Base-by-base conservation (phyloP, 2,797 vertebrate genomes). In the Chelonia mydas region DNA sequence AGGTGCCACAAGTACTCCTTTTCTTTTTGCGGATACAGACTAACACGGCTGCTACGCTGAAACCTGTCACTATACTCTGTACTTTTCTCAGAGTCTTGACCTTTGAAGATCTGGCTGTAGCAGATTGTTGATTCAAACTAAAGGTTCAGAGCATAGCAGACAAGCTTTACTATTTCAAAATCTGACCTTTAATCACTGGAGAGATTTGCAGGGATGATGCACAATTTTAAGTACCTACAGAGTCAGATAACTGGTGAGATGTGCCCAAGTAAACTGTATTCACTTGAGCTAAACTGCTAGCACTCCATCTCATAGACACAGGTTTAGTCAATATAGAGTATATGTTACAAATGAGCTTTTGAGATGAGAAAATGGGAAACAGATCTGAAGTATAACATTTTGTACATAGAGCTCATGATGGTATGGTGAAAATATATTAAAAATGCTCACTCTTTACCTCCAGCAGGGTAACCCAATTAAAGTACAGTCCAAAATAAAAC, bases 151-250 rank as follows among this genome's bases (percentile, higher is more conserved):
- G 41, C 0, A 0, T 13, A n/a, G 25, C 8, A 61, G 11, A 50
- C 13, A 45, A 13, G 33, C 47, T 92, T 90, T 87, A 91, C 57
- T 50, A 13, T 84, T 92, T 92, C 76, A 90, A 87, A 90, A 94
- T 55, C 80, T 87, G 81, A 87, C 76, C n/a, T 92, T 86, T 82
- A 79, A 79, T 79, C 41, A n/a, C n/a, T 88, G 0, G 1, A 87
- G 33, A 33, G 76, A 16, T 79, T 27, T 65, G 92, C 16, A 79
- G 28, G 82, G 54, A 53, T 79, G 68, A 77, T 68, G 45, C 79
- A 76, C 37, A 89, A 47, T 65, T 0, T 65, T 89, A 78, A 61
- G 78, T 78, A 45, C 41, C 68, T 74, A 41, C 80, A 76, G 15
- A 81, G 45, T 31, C 51, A 49, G 12, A 41, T 49, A 55, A 0